Evolutionary conservation across 64 coral and sea anemone genomes (phyloP), one percentile per base, ranked within the genome.

Genomic region (Porites australiensis): DNA sequence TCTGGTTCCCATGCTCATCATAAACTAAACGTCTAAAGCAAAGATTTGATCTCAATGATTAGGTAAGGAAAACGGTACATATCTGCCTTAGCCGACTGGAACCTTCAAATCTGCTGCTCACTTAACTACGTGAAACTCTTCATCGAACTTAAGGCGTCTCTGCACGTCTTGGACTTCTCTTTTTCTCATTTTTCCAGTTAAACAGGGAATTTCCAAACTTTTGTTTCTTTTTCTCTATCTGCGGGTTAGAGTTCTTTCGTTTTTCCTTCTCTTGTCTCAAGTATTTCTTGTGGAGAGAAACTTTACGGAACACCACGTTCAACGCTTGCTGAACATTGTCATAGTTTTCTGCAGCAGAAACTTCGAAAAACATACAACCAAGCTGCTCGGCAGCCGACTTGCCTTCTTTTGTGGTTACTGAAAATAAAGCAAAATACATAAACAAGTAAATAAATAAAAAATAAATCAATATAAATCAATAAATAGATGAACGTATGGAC

Each of bases 281-380:
- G 16, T 82, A 93, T 94, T 94, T 97, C 59, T 97, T 97, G 70
- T 93, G 93, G 16, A 91, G 87, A 4, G 81, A 89, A 2, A 97
- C 95, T 71, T 94, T 97, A 19, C 95, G 95, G 53, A 97, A 97
- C 16, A 97, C 52, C 48, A 88, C 77, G 68, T 97, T 97, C 58
- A 99, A 82, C 53, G 98, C 94, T 47, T 91, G 88, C 64, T 91
- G 98, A 6, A 99, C 98, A 69, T 96, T 96, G 52, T 96, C 94
- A 59, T 96, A 95, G 53, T 91, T 93, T 16, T 99, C 98, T 52
- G 98, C 88, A 12, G 98, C 98, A 45, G 98, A 99, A 63, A 99
- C 84, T 83, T 99, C 98, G 47, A 91, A 99, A 74, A 99, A 99
- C 91, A 99, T 94, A 43, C 98, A 99, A 16, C 98, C 98, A 4